These are phyloP conservation scores for Panonychus citri DNA, from an alignment of 1,140 invertebrate species.

Conservation along the genomic window DNA sequence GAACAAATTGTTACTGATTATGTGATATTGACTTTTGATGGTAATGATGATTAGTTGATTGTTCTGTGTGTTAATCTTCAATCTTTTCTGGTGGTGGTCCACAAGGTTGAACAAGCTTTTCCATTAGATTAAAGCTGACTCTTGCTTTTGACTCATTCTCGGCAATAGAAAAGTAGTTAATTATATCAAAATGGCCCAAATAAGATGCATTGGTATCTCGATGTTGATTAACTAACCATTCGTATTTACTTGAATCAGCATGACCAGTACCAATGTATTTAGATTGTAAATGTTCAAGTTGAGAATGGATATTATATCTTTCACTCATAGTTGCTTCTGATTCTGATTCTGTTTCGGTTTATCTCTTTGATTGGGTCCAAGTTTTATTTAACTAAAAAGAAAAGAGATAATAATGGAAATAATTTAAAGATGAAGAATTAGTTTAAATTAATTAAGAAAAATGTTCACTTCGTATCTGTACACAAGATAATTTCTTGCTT, in stretches of 20 bases:
- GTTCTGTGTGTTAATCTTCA: no score
- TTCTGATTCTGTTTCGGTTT: no score
- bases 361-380: no score
- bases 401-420: no score
- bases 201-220: constrained; percentile 84
- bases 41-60: no score
- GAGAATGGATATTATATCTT: constrained; percentile 95
- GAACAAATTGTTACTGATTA: no score
- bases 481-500: no score
- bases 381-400: no score
- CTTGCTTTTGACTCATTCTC: constrained; percentile 92
- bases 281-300: constrained; percentile 92
- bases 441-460: no score
- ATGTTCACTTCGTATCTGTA: no score
- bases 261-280: constrained; percentile 83
- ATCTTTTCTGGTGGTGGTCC: constrained; percentile 88
- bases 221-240: constrained; percentile 36
- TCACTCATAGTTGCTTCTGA: constrained; percentile 52
- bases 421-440: no score
- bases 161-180: constrained; percentile 76
- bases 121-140: constrained; percentile 84
- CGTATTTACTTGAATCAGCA: constrained; percentile 14
- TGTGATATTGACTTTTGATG: no score
- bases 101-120: constrained; percentile 94
- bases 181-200: constrained; percentile 77